These are phyloP conservation scores for Capitulum mitella DNA, from an alignment of 2,888 invertebrate genomes.

Conservation along the genomic window DNA sequence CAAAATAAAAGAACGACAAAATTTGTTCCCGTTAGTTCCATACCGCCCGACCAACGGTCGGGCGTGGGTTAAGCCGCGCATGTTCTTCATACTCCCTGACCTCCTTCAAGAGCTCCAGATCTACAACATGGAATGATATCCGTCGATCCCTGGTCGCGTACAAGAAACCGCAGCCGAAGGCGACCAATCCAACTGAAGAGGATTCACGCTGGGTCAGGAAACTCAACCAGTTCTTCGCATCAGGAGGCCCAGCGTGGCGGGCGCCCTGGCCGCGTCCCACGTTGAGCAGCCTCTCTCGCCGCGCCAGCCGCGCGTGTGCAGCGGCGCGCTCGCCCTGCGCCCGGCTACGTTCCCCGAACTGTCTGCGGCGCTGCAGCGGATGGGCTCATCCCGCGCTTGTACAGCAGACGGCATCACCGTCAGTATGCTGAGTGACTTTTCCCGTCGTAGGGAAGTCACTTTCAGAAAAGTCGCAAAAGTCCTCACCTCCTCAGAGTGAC, in stretches of 20 bases:
- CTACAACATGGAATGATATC: too few species aligned
- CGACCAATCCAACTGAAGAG: too few species aligned
- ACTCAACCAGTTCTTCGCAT: neutral
- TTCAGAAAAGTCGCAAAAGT: neutral
- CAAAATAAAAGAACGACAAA: too few species aligned
- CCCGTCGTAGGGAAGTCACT: neutral
- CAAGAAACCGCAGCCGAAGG: neutral
- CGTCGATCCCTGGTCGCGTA: neutral
- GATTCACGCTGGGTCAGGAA: neutral
- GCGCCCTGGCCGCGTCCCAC: too few species aligned
- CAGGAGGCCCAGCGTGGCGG: neutral
- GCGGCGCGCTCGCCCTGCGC: too few species aligned
- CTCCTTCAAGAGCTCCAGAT: neutral
- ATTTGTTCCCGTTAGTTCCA: too few species aligned
- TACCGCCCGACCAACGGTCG: too few species aligned
- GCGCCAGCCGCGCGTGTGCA: too few species aligned
- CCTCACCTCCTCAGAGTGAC: too few species aligned
- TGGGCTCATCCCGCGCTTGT: neutral
- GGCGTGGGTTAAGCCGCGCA: neutral
- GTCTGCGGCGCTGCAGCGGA: neutral
- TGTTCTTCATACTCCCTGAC: neutral
- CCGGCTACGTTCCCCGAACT: too few species aligned
- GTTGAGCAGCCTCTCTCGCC: too few species aligned
- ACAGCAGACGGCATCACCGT: neutral
- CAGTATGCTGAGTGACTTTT: neutral